Evolutionary conservation across 2,888 invertebrate genomes (phyloP).

Genomic region (Orgyia antiqua): DNA sequence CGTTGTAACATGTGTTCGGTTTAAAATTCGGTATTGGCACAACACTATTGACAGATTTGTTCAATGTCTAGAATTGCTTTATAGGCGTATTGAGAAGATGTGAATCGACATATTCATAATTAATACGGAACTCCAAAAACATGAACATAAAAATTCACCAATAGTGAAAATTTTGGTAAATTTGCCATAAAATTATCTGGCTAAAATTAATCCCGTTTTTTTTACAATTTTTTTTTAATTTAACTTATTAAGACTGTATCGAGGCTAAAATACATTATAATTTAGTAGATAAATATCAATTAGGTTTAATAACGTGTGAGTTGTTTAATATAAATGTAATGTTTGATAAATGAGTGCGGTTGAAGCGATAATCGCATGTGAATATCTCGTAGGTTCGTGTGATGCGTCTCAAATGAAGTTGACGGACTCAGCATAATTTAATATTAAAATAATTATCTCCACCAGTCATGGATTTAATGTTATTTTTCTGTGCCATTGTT

Average conservation of each 20-base stretch:
- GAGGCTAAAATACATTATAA: constrained; percentile 14
- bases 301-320: constrained; percentile 8
- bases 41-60: no score
- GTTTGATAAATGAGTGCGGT: constrained; percentile 14
- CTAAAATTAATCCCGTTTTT: no score
- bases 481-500: constrained; percentile 71
- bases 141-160: no score
- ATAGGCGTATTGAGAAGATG: no score
- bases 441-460: constrained; percentile 38
- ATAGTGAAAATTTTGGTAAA: no score
- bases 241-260: constrained; percentile 14
- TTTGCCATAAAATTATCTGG: no score
- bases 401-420: constrained; percentile 55
- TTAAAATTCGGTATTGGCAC: no score
- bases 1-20: no score
- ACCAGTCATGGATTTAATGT: constrained; percentile 44
- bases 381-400: constrained; percentile 25
- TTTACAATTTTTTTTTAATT: no score
- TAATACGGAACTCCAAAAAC: no score
- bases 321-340: constrained; percentile 6
- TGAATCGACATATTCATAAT: no score
- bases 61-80: no score
- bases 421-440: constrained; percentile 40
- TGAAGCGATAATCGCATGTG: constrained; percentile 19
- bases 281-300: constrained; percentile 13